Conservation (phyloP, 2,888 invertebrate species). For the Rutpela maculata region DNA sequence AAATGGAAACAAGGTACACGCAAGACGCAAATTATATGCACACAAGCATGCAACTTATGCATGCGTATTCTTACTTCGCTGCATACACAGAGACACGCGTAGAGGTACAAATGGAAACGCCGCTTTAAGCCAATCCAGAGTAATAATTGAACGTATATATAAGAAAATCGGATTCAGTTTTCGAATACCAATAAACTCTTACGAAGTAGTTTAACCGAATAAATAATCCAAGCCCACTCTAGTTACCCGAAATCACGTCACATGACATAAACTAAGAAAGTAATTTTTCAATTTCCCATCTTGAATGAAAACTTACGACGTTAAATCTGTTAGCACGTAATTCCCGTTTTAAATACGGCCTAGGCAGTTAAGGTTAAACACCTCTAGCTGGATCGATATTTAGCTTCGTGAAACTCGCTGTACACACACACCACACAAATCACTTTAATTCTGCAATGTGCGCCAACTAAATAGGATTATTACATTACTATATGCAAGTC, state of each 20-base stretch:
- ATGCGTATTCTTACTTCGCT: no score
- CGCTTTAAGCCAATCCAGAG: no score
- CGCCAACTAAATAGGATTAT: slow-evolving; percentile 18
- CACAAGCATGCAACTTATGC: no score
- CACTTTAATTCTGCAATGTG: not conserved
- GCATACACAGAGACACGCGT: no score
- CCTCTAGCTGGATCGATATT: slow-evolving; percentile 31
- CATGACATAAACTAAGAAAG: not conserved
- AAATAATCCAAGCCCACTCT: no score
- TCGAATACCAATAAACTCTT: no score
- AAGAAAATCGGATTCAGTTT: no score
- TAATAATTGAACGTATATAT: no score
- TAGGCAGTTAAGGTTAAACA: slow-evolving; percentile 34
- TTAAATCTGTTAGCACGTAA: slow-evolving; percentile 15
- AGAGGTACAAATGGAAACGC: no score
- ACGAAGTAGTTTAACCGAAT: no score
- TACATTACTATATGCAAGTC: not conserved
- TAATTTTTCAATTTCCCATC: slow-evolving; percentile 20
- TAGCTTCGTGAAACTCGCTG: slow-evolving; percentile 19
- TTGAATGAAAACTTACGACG: slow-evolving; percentile 10
- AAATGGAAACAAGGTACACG: no score
- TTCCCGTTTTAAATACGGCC: slow-evolving; percentile 18
- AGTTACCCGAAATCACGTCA: not conserved
- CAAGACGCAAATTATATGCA: no score
- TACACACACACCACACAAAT: not conserved